These are phyloP conservation scores for Nannoperca australis DNA, from an alignment of 2,797 vertebrate genomes.

Conservation along the genomic window DNA sequence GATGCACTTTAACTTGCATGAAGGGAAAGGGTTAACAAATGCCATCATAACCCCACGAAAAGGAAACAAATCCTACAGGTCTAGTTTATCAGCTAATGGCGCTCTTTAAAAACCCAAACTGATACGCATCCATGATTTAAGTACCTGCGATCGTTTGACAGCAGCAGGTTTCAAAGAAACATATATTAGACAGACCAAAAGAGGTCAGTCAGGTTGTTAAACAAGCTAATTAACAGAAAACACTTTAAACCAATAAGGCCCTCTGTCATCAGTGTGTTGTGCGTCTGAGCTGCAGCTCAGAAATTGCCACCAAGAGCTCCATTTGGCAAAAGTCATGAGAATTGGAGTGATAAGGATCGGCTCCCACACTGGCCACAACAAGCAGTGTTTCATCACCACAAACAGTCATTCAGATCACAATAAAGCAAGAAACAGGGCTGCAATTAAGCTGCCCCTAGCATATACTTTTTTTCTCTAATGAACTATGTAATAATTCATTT, in stretches of 20 bases:
- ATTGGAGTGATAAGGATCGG: constrained; percentile 72
- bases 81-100: constrained; percentile 53
- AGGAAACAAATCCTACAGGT: constrained; percentile 31
- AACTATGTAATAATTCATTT: constrained; percentile 68
- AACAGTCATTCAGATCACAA: constrained; percentile 63
- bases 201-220: constrained; percentile 73
- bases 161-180: constrained; percentile 60
- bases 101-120: constrained; percentile 59
- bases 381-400: constrained; percentile 64
- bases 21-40: constrained; percentile 55
- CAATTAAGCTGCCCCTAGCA: constrained; percentile 55
- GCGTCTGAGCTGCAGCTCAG: constrained; percentile 25
- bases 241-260: constrained; percentile 72
- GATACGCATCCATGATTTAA: constrained; percentile 52
- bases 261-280: constrained; percentile 55
- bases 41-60: constrained; percentile 15
- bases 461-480: constrained; percentile 47
- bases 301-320: constrained; percentile 60
- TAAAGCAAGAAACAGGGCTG: constrained; percentile 52
- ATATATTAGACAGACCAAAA: constrained; percentile 58
- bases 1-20: constrained; percentile 42
- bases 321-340: constrained; percentile 73
- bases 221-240: constrained; percentile 78
- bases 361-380: constrained; percentile 68
- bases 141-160: constrained; percentile 64